Evolutionary conservation across 1,140 invertebrate species (phyloP), one percentile per base, ranked within the genome.

Genomic region (Drosophila pruinosa): DNA sequence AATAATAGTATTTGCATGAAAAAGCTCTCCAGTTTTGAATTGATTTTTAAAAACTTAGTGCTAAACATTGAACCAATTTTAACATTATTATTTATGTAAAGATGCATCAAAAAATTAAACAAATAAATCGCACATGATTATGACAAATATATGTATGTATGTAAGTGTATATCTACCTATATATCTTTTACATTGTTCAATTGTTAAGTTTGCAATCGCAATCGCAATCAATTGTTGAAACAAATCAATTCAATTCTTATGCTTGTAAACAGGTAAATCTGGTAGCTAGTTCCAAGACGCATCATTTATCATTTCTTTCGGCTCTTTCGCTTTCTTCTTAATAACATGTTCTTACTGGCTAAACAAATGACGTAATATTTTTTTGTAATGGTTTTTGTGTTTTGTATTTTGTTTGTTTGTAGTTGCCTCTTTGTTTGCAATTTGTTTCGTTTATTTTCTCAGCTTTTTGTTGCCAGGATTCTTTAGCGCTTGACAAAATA

Each of bases 341-440:
- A 77, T 67, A 79, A 70, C 43, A 50, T 31, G 21, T 56, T 57
- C 76, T 77, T 89, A 89, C 48, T 5, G 57, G 43, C 70, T 89
- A 83, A 63, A 72, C 81, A 72, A 72, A 63, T 81, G 52, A 75
- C 34, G 53, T 75, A 72, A 38, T 79, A 48, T 41, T 61, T 39
- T 21, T 43, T 64, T 63, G 26, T 26, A 47, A 26, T 67, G 26
- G 8, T 50, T 69, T 14, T 45, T 38, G n/a, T n/a, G n/a, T n/a
- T 73, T 81, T 54, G 7, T 67, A 7, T 71, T 61, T 68, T 67
- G 71, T 63, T 5, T 54, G 8, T 65, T 54, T 65, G 43, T 72
- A 57, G 80, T 86, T 88, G 82, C 82, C 82, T 88, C 82, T 88
- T 88, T 88, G 78, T 88, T 88, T 88, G 43, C 82, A 57, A 56